These are phyloP conservation scores for Ferdinandea cuprea DNA, from an alignment of 2,888 invertebrate species.

Conservation along the genomic window DNA sequence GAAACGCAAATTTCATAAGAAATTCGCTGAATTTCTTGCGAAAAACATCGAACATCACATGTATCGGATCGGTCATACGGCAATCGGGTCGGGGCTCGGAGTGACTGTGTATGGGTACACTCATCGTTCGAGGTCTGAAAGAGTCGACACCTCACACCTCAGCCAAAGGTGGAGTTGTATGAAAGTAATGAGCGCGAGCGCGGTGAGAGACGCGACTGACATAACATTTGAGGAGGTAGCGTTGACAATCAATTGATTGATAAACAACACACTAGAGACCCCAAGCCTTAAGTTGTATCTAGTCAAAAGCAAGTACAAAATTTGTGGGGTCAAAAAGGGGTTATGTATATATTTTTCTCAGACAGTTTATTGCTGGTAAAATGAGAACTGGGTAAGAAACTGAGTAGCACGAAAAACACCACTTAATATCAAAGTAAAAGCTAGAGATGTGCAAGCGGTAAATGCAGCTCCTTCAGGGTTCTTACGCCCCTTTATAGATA, in stretches of 20 bases:
- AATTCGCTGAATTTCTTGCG: conserved; percentile 67
- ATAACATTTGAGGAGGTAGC: conserved; percentile 62
- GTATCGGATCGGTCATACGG: conserved; percentile 5
- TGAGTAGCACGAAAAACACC: too few relatives aligned
- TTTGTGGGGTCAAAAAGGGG: conserved; percentile 49
- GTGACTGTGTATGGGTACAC: conserved; percentile 47
- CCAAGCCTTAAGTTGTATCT: conserved; percentile 30
- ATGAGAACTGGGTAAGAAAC: too few relatives aligned
- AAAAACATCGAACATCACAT: conserved; percentile 56
- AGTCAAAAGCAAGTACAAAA: conserved; percentile 27
- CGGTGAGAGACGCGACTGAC: conserved; percentile 40
- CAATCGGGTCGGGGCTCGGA: conserved; percentile 1
- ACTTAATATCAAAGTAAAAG: too few relatives aligned
- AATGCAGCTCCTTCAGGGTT: too few relatives aligned
- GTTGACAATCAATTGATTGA: conserved; percentile 74
- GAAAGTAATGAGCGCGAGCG: conserved; percentile 32
- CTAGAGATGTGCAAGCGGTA: too few relatives aligned
- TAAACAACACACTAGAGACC: conserved; percentile 71
- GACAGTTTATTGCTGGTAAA: too few relatives aligned
- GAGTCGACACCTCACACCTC: conserved; percentile 47
- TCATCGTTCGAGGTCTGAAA: conserved; percentile 57
- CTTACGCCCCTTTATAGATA: too few relatives aligned
- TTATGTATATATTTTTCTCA: too few relatives aligned
- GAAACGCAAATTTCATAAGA: conserved; percentile 60
- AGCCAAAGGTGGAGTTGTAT: conserved; percentile 34